Conservation (phyloP, 1,140 invertebrate species). For the Cotesia typhae region DNA sequence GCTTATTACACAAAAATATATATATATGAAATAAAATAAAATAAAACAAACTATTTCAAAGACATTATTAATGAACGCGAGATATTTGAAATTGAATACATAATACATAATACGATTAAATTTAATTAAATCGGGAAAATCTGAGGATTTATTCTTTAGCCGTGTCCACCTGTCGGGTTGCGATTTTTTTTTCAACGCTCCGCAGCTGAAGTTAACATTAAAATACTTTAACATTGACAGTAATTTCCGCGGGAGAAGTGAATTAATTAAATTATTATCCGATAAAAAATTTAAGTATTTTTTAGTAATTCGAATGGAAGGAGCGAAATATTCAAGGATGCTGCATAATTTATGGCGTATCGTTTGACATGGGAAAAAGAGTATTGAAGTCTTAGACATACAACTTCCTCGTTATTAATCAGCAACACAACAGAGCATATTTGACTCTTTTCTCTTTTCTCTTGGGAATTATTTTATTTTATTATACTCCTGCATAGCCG, state of each 20-base stretch:
- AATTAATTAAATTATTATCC: neutral
- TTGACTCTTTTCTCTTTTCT: conserved; percentile 31
- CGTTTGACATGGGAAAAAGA: conserved; percentile 38
- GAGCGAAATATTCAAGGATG: conserved; percentile 25
- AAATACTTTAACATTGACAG: too few relatives aligned
- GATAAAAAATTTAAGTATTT: too few relatives aligned
- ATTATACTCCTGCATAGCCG: conserved; percentile 36
- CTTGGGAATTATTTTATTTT: conserved; percentile 12
- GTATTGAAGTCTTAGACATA: conserved; percentile 41
- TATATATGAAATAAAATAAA: neutral
- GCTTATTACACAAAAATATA: conserved; percentile 2
- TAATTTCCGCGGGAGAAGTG: neutral
- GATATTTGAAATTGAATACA: conserved; percentile 8
- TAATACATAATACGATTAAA: neutral
- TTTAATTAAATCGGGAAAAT: neutral
- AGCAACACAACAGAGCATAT: conserved; percentile 43
- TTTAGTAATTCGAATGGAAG: too few relatives aligned
- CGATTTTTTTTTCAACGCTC: too few relatives aligned
- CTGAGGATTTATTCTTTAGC: conserved; percentile 8
- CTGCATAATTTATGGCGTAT: conserved; percentile 48
- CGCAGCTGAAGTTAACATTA: too few relatives aligned
- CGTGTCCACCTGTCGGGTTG: neutral
- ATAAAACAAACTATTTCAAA: neutral
- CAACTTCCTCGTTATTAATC: conserved; percentile 58
- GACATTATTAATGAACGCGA: conserved; percentile 8